These are phyloP conservation scores for Bombus terrestris DNA, from an alignment of 1,140 invertebrate species.

Conservation along the genomic window DNA sequence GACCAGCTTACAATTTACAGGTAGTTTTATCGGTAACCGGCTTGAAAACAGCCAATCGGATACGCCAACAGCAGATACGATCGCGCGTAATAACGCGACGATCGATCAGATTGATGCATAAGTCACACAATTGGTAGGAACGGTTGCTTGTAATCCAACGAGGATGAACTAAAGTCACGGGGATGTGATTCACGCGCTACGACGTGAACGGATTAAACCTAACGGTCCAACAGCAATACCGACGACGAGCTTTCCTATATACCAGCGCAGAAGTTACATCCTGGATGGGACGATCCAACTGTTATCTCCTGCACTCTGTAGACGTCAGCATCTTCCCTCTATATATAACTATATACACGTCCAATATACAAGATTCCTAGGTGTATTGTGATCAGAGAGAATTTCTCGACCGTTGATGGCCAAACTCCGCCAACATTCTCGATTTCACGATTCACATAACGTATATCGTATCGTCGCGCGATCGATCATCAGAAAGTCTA, in stretches of 20 bases:
- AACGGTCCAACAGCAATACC: constrained; percentile 48
- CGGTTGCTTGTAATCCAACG: constrained; percentile 26
- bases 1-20: background rate
- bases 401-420: constrained; percentile 4
- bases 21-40: background rate
- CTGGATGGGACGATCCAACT: background rate
- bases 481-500: too few species aligned
- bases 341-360: background rate
- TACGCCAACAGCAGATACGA: constrained; percentile 1
- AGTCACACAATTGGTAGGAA: constrained; percentile 8
- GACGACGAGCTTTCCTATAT: background rate
- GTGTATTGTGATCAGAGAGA: constrained; percentile 28
- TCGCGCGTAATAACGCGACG: constrained; percentile 17
- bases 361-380: background rate
- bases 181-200: constrained; percentile 63
- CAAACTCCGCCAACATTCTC: background rate
- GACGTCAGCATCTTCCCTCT: constrained; percentile 4
- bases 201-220: constrained; percentile 71
- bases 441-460: constrained; percentile 17
- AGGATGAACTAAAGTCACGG: constrained; percentile 38
- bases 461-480: too few species aligned
- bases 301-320: constrained; percentile 7
- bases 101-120: constrained; percentile 27
- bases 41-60: background rate
- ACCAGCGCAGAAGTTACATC: constrained; percentile 33